Percentiles rank a stretch among this genome's conserved stretches.
Conservation (phyloP, 1,140 invertebrate species). For the Aporrectodea caliginosa region DNA sequence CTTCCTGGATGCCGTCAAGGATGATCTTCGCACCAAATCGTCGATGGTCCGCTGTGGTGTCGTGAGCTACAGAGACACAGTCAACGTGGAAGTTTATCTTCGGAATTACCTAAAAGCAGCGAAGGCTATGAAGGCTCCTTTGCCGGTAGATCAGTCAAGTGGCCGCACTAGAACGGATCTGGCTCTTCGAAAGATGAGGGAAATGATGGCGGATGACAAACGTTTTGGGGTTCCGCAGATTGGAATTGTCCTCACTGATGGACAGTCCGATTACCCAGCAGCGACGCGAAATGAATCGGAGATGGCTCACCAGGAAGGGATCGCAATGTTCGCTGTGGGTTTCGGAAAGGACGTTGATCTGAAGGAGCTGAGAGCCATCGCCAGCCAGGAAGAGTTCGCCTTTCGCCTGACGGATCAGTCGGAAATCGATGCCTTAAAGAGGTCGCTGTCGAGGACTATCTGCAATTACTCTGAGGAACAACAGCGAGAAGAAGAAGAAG, state of each 20-base stretch:
- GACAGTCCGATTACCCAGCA: background rate
- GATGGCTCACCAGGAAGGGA: background rate
- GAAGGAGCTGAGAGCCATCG: background rate
- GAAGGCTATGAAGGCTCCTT: background rate
- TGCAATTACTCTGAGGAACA: background rate
- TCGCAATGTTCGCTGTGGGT: background rate
- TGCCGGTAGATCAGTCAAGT: background rate
- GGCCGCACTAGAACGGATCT: constrained; percentile 5
- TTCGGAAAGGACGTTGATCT: background rate
- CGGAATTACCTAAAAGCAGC: background rate
- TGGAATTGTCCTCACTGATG: background rate
- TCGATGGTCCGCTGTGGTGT: background rate
- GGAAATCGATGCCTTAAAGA: background rate
- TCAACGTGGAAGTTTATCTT: background rate
- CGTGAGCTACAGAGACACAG: background rate
- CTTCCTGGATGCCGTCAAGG: constrained; percentile 42
- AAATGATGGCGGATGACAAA: background rate
- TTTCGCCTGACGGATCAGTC: background rate
- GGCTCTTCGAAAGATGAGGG: background rate
- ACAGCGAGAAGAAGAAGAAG: too few relatives aligned
- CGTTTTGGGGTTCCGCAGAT: background rate
- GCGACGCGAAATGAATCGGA: background rate
- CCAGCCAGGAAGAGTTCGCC: background rate
- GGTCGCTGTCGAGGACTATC: background rate
- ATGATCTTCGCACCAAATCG: constrained; percentile 5